These are phyloP conservation scores for Nomada fucata DNA, from an alignment of 2,888 invertebrate species.

Conservation along the genomic window DNA sequence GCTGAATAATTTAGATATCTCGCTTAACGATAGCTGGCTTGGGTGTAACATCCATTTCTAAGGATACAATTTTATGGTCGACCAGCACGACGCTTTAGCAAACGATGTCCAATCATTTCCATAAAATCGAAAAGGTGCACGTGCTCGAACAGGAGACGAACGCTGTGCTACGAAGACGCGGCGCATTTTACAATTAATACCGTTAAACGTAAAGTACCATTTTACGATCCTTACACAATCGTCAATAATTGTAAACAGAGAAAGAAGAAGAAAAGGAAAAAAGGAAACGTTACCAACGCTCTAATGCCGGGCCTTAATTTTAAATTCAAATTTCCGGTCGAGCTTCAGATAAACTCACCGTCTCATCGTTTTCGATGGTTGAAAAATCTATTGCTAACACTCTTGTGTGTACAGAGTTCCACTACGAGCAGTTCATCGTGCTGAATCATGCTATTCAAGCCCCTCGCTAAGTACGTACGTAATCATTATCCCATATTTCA, in stretches of 20 bases:
- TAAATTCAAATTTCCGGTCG: constrained; percentile 17
- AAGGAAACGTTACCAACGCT: not conserved
- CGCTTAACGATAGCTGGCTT: too few relatives aligned
- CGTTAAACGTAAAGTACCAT: not conserved
- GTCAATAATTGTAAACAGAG: not conserved
- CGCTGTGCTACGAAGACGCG: not conserved
- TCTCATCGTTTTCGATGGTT: not conserved
- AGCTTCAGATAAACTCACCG: not conserved
- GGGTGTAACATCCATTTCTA: too few relatives aligned
- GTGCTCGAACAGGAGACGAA: not conserved
- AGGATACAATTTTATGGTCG: not conserved
- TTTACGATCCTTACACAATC: not conserved
- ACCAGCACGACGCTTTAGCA: not conserved
- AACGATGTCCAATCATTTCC: not conserved
- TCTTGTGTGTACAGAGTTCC: not conserved
- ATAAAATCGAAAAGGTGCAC: not conserved
- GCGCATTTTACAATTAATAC: constrained; percentile 2
- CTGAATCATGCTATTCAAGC: not conserved
- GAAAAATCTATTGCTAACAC: not conserved
- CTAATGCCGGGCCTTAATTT: not conserved
- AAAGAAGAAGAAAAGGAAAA: too few relatives aligned
- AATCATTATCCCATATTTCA: not conserved
- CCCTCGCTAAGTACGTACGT: not conserved
- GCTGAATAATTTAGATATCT: not conserved
- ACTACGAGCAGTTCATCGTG: not conserved